Evolutionary conservation across 2,797 vertebrate genomes (phyloP), one percentile per base, ranked within the genome.

Genomic region (Ctenopoma kingsleyae): DNA sequence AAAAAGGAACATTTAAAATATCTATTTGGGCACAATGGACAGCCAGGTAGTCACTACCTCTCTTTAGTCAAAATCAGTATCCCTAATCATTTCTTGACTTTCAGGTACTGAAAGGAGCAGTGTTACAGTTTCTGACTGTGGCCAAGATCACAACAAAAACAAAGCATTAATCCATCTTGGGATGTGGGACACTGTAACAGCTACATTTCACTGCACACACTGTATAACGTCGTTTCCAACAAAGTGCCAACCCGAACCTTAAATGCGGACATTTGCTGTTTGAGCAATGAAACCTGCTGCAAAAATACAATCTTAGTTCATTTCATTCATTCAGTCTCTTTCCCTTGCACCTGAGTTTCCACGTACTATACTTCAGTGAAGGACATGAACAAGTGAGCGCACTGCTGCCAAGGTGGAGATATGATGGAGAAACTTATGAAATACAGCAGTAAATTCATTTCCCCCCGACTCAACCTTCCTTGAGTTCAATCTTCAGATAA

Each of bases 301-400:
- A 82, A 85, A 87, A 88, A 87, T 91, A 93, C 91, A 93, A 91
- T 92, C 89, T 81, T 84, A 8, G 70, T 81, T 86, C 66, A 81
- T 86, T 78, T 83, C 84, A 88, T 88, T 93, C 80, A 90, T 84
- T 88, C 83, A 83, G 78, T 84, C 83, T 87, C 60, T 62, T 78
- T 86, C 80, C 77, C 85, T 77, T 83, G 78, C 85, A 92, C 92
- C 93, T 88, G 93, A 94, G 93, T 91, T 93, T 88, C 87, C 84
- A 80, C 80, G 11, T 57, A 36, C 80, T 77, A 74, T 55, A 76
- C 73, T 60, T 71, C 73, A 86, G 80, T 72, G 71, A 87, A 69
- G 80, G 77, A 79, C 79, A 55, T 43, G 71, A 73, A 80, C 67
- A 71, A 61, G 78, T 27, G 22, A 79, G 82, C 66, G 55, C 50